These are phyloP conservation scores for Pangasius larnaudii DNA, from an alignment of 2,797 vertebrate genomes.

Conservation along the genomic window DNA sequence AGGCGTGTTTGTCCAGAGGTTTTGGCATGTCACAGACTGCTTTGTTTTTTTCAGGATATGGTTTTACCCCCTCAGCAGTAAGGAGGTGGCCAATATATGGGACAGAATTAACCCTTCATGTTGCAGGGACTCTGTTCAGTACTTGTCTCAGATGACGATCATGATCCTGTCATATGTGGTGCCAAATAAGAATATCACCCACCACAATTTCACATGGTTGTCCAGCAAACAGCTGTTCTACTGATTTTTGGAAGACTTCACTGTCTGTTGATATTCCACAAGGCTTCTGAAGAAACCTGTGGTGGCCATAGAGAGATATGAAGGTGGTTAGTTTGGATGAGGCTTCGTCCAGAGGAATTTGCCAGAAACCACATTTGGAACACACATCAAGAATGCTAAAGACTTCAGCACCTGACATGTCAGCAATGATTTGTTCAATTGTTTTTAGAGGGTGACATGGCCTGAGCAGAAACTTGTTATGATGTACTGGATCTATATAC, in stretches of 20 bases:
- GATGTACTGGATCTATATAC: neutral
- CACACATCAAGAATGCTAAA: neutral
- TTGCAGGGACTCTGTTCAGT: neutral
- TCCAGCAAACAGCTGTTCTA: neutral
- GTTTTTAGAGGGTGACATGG: neutral
- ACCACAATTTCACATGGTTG: neutral
- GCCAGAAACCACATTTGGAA: neutral
- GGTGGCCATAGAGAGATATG: neutral
- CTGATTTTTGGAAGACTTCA: neutral
- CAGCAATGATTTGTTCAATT: neutral
- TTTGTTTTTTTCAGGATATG: conserved; percentile 28
- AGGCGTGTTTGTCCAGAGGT: conserved; percentile 13
- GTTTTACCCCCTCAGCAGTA: conserved; percentile 34
- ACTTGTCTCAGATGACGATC: neutral
- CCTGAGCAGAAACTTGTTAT: neutral
- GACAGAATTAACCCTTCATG: neutral
- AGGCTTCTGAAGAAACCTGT: neutral
- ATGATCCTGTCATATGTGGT: too few species aligned
- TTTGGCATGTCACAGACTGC: neutral
- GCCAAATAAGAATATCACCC: neutral
- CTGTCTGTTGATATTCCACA: neutral
- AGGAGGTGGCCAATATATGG: neutral
- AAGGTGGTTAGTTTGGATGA: neutral
- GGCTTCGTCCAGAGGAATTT: neutral
- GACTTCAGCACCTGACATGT: neutral